phyloP scores from a whole-genome alignment of 2,113 vertebrate species.

The Paradoxurus hermaphroditus region DNA sequence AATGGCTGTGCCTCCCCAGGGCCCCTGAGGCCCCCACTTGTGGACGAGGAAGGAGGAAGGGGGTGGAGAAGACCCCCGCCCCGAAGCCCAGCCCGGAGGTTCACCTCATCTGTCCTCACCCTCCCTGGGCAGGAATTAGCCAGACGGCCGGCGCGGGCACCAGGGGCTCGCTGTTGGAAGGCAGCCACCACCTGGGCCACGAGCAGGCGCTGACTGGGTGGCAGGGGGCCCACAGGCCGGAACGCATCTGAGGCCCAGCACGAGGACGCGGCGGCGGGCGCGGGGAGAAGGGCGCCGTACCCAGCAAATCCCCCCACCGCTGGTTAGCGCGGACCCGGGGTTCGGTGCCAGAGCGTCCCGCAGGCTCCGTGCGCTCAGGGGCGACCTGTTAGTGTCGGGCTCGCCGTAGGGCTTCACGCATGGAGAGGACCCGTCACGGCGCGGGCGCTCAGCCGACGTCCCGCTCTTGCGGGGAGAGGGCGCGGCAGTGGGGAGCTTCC shows the following conservation, averaged over 20 bases:
- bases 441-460: rapidly evolving
- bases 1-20: not conserved
- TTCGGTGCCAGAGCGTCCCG: too few species aligned
- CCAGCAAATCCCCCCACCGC: too few species aligned
- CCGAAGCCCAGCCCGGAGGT: too few species aligned
- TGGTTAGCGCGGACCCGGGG: not conserved
- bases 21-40: too few species aligned
- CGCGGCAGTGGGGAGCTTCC: rapidly evolving
- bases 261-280: rapidly evolving
- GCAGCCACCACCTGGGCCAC: not conserved
- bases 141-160: not conserved
- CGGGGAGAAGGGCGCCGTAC: not conserved
- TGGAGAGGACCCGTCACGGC: too few species aligned
- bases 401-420: not conserved
- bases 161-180: not conserved
- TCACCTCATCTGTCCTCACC: not conserved
- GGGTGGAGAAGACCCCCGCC: not conserved
- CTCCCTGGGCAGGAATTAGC: not conserved
- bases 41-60: not conserved
- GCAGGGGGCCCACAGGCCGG: rapidly evolving
- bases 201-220: not conserved
- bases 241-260: too few species aligned
- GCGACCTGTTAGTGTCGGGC: not conserved
- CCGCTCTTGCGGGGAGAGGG: not conserved
- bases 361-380: too few species aligned